Evolutionary conservation across 2,113 vertebrate genomes (phyloP).

Genomic region (Girardinichthys multiradiatus): DNA sequence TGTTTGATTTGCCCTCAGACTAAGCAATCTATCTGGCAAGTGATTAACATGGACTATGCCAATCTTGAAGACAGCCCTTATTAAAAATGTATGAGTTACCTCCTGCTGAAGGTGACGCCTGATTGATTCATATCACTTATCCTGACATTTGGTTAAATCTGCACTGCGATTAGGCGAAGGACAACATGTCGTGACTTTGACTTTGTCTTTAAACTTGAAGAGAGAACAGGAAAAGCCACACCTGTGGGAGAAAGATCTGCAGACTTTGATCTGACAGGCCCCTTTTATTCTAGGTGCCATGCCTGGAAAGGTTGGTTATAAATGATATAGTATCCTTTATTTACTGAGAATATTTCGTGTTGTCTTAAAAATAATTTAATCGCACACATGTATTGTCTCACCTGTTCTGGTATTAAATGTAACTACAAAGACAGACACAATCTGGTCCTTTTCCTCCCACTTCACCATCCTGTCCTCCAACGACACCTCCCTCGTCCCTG

Average conservation of each 20-base stretch:
- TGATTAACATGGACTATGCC: slow-evolving; percentile 19
- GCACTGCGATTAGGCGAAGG: background rate
- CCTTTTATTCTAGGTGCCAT: slow-evolving; percentile 24
- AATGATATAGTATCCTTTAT: background rate
- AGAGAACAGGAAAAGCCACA: slow-evolving; percentile 62
- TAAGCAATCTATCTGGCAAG: background rate
- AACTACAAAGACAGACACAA: slow-evolving; percentile 93
- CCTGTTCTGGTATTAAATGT: slow-evolving; percentile 92
- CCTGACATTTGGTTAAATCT: slow-evolving; percentile 21
- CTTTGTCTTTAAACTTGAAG: slow-evolving; percentile 27
- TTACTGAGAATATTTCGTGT: background rate
- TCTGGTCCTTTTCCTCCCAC: slow-evolving; percentile 90
- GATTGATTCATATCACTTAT: slow-evolving; percentile 24
- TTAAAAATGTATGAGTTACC: slow-evolving; percentile 57
- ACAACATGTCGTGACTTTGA: slow-evolving; percentile 14
- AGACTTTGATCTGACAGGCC: slow-evolving; percentile 14
- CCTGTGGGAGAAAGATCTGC: slow-evolving; percentile 54
- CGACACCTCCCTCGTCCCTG: slow-evolving; percentile 47
- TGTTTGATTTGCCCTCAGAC: background rate
- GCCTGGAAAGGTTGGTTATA: slow-evolving; percentile 1
- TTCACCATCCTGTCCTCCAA: slow-evolving; percentile 75
- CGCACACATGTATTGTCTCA: slow-evolving; percentile 66
- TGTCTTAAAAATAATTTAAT: background rate
- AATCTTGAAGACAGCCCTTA: slow-evolving; percentile 41
- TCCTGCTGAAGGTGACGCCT: slow-evolving; percentile 34